Evolutionary conservation across 2,888 invertebrate genomes (phyloP).

Genomic region (Drosophila paranaensis): DNA sequence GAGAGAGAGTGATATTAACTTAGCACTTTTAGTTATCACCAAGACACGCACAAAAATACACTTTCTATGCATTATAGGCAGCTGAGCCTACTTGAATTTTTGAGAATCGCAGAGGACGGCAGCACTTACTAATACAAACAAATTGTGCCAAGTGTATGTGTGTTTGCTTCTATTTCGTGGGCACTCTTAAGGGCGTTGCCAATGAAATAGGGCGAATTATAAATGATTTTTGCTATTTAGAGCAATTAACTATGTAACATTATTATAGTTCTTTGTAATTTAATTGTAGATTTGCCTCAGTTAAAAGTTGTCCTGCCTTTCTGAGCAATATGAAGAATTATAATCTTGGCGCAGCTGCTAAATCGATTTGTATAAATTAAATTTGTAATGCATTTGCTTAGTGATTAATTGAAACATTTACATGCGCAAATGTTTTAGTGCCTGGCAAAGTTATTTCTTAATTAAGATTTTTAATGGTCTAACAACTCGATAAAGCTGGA

Average conservation of each 20-base stretch:
- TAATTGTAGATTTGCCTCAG: background rate
- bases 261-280: background rate
- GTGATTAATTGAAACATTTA: slow-evolving; percentile 15
- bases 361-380: background rate
- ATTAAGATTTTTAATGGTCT: background rate
- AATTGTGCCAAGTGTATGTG: background rate
- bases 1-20: too few relatives aligned
- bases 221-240: background rate
- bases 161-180: too few relatives aligned
- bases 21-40: background rate
- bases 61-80: background rate
- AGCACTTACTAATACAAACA: background rate
- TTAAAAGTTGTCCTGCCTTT: background rate
- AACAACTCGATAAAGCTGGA: slow-evolving; percentile 1
- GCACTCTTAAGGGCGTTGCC: background rate
- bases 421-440: background rate
- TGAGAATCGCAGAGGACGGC: slow-evolving; percentile 2
- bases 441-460: slow-evolving; percentile 3
- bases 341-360: background rate
- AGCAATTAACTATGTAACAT: background rate
- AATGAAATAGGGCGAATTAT: background rate
- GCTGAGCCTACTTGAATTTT: background rate
- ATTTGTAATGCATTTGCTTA: background rate
- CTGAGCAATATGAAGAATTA: background rate
- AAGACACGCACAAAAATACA: background rate